Evolutionary conservation across 1,140 invertebrate species (phyloP).

Genomic region (Bombyx mori): DNA sequence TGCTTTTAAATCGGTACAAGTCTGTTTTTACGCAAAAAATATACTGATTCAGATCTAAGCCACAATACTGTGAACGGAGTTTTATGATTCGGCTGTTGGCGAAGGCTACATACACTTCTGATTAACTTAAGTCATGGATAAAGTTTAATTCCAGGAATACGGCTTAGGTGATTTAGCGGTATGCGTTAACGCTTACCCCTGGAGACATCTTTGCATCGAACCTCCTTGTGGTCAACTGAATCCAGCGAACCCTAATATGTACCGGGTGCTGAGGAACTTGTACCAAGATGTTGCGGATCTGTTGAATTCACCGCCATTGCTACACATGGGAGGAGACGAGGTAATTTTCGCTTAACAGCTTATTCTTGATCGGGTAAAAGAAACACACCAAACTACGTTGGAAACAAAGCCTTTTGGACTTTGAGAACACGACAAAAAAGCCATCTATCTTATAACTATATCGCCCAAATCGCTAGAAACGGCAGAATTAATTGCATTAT

Average conservation of each 20-base stretch:
- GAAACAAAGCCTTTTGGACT: not conserved
- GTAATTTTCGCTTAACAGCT: conserved; percentile 24
- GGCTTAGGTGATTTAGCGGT: conserved; percentile 80
- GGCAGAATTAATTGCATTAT: no score
- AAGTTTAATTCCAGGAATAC: conserved; percentile 50
- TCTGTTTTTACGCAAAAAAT: no score
- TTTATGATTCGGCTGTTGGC: no score
- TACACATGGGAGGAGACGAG: conserved; percentile 92
- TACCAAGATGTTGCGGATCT: conserved; percentile 78
- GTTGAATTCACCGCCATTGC: conserved; percentile 72
- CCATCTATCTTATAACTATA: not conserved
- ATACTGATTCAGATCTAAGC: no score
- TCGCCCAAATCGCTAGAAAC: no score
- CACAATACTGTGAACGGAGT: no score
- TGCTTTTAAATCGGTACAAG: no score
- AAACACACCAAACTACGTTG: not conserved
- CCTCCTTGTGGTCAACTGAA: conserved; percentile 90
- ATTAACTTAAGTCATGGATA: no score
- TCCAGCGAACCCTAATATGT: conserved; percentile 83
- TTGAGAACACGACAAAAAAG: not conserved
- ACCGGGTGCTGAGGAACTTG: conserved; percentile 77
- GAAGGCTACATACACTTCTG: no score
- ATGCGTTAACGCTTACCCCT: conserved; percentile 81
- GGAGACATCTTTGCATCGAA: conserved; percentile 83
- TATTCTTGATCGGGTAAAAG: not conserved